A percentile compares a stretch with the other conserved stretches of the same genome.
phyloP scores from a whole-genome alignment of 2,113 vertebrate species.

The Catharus fuscescens region DNA sequence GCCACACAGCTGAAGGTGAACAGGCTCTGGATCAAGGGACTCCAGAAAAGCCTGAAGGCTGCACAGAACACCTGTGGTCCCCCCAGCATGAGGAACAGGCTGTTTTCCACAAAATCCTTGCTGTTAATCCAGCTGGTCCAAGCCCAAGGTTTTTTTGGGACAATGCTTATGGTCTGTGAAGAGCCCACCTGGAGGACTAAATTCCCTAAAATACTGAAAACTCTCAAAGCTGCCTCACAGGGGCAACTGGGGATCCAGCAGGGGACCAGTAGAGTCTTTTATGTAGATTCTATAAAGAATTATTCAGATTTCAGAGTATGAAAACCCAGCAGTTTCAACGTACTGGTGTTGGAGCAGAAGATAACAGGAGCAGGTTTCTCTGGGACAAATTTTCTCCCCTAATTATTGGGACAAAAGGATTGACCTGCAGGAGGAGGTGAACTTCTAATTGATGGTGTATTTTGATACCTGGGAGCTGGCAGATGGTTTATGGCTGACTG shows the following conservation, averaged over 20 bases:
- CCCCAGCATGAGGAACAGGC: not conserved
- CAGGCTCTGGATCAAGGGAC: not conserved
- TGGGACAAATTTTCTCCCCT: not conserved
- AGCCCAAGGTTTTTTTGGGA: not conserved
- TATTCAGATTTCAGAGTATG: not conserved
- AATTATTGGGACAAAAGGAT: not conserved
- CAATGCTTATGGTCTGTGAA: not conserved
- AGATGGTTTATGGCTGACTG: not conserved
- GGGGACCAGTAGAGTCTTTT: not conserved
- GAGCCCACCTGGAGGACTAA: not conserved
- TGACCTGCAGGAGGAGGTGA: not conserved
- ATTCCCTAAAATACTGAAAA: not conserved
- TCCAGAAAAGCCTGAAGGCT: not conserved
- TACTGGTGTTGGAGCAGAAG: not conserved
- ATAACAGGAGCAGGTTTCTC: not conserved
- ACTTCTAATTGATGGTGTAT: not conserved
- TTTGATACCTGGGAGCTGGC: not conserved
- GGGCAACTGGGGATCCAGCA: not conserved
- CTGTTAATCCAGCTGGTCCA: not conserved
- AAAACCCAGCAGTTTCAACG: not conserved
- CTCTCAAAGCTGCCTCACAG: not conserved
- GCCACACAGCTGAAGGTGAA: not conserved
- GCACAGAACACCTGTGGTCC: not conserved
- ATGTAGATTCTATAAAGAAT: not conserved
- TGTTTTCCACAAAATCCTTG: not conserved